Conservation (phyloP, 2,888 invertebrate genomes). For the Apamea sordens region DNA sequence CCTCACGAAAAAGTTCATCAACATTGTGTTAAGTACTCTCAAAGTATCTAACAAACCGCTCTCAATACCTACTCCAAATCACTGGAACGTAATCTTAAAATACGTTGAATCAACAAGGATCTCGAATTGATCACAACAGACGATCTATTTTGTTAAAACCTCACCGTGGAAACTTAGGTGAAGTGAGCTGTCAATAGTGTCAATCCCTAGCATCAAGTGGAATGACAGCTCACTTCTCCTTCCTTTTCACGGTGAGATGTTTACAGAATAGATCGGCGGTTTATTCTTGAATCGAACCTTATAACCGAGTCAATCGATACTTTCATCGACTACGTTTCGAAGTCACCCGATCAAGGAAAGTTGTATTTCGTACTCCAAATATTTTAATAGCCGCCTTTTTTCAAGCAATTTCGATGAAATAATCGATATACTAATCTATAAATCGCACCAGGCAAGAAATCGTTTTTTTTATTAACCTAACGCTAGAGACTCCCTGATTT, state of each 20-base stretch:
- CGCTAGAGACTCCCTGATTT: conserved; percentile 89
- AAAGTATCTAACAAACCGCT: conserved; percentile 7
- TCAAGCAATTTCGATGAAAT: conserved; percentile 74
- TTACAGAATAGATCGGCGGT: background rate
- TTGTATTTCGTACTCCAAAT: conserved; percentile 70
- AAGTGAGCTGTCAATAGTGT: background rate
- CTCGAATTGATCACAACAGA: background rate
- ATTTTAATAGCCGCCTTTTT: conserved; percentile 61
- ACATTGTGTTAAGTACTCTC: conserved; percentile 8
- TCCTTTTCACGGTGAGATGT: no score
- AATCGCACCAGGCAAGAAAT: conserved; percentile 87
- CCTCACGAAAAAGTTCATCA: conserved; percentile 17
- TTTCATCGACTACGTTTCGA: conserved; percentile 44
- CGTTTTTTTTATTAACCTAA: conserved; percentile 80
- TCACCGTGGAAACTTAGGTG: background rate
- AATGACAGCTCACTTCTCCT: background rate
- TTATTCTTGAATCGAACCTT: conserved; percentile 3
- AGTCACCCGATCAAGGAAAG: conserved; percentile 63
- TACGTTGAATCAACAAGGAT: conserved; percentile 2
- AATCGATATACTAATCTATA: conserved; percentile 75
- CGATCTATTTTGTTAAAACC: background rate
- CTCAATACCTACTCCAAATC: background rate
- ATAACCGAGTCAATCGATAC: background rate
- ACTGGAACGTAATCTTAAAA: conserved; percentile 21
- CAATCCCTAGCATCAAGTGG: background rate